Percentiles rank a stretch among this genome's conserved stretches.
These are phyloP conservation scores for Dicyrtoma fusca DNA, from an alignment of 2,888 invertebrate species.

Conservation along the genomic window DNA sequence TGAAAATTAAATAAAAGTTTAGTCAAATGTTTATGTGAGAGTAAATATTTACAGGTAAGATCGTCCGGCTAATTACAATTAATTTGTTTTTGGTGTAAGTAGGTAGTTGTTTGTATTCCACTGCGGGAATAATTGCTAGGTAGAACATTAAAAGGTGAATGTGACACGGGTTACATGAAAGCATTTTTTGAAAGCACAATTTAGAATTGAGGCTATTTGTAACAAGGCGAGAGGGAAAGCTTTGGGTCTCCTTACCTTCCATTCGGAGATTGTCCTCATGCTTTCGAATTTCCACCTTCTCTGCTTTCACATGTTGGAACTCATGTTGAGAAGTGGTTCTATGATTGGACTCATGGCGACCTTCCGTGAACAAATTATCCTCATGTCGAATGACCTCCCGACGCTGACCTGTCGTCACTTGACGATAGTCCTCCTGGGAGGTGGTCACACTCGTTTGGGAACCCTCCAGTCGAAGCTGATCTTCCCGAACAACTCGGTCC, in stretches of 20 bases:
- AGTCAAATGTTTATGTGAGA: too few relatives aligned
- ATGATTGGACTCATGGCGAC: conserved; percentile 60
- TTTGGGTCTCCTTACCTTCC: conserved; percentile 63
- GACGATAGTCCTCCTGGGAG: conserved; percentile 60
- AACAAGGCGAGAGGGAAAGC: too few relatives aligned
- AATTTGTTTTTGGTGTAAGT: too few relatives aligned
- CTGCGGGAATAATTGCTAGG: background rate
- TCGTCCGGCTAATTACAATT: too few relatives aligned
- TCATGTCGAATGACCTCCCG: conserved; percentile 65
- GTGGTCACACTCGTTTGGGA: conserved; percentile 60
- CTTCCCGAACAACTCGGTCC: conserved; percentile 59
- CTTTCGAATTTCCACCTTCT: conserved; percentile 62
- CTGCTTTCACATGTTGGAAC: conserved; percentile 56
- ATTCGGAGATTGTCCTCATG: conserved; percentile 65
- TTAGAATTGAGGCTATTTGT: too few relatives aligned
- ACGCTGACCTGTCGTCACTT: conserved; percentile 60
- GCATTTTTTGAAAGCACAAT: too few relatives aligned
- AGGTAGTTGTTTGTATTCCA: background rate
- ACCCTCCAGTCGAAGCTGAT: conserved; percentile 67
- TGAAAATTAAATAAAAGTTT: too few relatives aligned
- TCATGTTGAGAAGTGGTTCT: conserved; percentile 54
- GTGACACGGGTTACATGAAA: too few relatives aligned
- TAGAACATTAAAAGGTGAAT: too few relatives aligned
- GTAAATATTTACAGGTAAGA: too few relatives aligned
- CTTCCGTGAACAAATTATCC: conserved; percentile 62